phyloP scores from a whole-genome alignment of 2,797 vertebrate species.

The Delichon dasypus region DNA sequence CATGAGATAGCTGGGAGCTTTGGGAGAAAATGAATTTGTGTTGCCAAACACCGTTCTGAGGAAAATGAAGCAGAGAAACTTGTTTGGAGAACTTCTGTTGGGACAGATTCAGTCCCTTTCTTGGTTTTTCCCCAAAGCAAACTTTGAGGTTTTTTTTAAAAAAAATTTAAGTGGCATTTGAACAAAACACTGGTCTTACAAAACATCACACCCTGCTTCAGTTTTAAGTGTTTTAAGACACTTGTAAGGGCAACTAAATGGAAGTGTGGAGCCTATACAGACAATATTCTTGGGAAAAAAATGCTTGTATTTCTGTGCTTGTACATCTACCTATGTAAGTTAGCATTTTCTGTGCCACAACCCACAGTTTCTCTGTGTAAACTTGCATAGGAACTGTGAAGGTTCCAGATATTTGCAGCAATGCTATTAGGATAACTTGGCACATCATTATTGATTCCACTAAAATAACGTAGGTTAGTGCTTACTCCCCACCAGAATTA shows the following conservation, averaged over 20 bases:
- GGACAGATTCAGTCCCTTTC: neutral
- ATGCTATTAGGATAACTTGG: neutral
- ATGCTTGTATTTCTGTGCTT: neutral
- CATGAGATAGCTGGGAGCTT: neutral
- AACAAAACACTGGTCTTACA: neutral
- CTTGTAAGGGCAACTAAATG: neutral
- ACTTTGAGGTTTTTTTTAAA: neutral
- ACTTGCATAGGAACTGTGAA: neutral
- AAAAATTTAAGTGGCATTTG: neutral
- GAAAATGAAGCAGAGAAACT: neutral
- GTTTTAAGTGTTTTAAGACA: neutral
- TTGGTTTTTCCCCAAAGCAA: neutral
- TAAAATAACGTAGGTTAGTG: neutral
- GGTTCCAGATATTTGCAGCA: neutral
- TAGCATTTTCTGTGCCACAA: neutral
- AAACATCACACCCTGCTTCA: neutral
- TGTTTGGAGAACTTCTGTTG: neutral
- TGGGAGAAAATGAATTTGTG: neutral
- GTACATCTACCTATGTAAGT: neutral
- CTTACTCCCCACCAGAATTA: neutral
- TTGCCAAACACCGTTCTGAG: neutral
- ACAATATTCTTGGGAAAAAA: neutral
- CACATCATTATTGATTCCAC: neutral
- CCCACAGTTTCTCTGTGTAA: neutral
- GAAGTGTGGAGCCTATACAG: neutral